A percentile compares a stretch with the other conserved stretches of the same genome.
phyloP scores from a whole-genome alignment of 2,888 invertebrate genomes.

The Neria commutata region DNA sequence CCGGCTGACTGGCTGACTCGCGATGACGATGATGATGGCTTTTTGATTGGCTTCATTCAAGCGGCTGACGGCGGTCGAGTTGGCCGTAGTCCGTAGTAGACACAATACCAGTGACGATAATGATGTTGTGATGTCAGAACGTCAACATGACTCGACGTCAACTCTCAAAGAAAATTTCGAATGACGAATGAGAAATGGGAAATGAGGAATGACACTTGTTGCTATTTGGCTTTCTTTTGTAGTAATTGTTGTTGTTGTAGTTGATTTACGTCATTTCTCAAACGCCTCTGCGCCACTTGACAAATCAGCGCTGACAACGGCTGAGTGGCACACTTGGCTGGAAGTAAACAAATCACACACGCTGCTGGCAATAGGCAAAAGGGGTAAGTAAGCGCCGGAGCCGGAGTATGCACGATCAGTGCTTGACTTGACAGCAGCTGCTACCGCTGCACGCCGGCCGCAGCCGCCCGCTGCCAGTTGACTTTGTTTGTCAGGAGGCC shows the following conservation, averaged over 20 bases:
- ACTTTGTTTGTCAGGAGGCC: background rate
- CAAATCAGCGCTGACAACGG: background rate
- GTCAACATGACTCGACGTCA: conserved; percentile 37
- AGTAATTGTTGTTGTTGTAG: background rate
- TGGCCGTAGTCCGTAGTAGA: conserved; percentile 1
- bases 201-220: conserved; percentile 29
- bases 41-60: conserved; percentile 31
- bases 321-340: background rate
- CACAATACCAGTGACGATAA: too few relatives aligned
- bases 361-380: background rate
- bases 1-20: conserved; percentile 1
- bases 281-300: background rate
- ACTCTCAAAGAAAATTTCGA: conserved; percentile 30
- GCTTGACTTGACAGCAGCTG: too few relatives aligned
- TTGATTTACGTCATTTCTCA: background rate
- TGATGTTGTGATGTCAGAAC: conserved; percentile 52
- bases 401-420: too few relatives aligned
- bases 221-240: conserved; percentile 13
- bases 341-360: conserved; percentile 1
- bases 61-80: background rate
- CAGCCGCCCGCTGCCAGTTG: too few relatives aligned
- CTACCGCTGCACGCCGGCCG: too few relatives aligned
- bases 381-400: background rate
- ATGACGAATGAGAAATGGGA: conserved; percentile 6
- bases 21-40: conserved; percentile 33